Conservation (phyloP, 2,888 invertebrate species). For the Priocnemis perturbator region DNA sequence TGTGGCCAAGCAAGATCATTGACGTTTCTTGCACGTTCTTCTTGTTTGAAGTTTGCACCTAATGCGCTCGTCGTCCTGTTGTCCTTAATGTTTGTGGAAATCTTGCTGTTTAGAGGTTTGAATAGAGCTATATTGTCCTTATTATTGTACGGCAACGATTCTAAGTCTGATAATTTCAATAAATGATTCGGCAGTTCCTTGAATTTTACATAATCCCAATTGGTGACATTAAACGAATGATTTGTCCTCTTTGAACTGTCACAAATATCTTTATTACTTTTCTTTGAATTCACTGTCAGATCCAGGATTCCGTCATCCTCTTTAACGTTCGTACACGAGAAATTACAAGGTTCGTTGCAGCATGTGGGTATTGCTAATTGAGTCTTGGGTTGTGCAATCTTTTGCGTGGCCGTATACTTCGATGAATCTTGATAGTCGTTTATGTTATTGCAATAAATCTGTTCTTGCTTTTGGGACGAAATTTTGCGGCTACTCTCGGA, state of each 20-base stretch:
- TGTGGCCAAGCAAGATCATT: no score
- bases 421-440: not conserved
- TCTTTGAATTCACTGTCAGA: slow-evolving; percentile 34
- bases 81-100: slow-evolving; percentile 25
- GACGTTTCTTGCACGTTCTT: slow-evolving; percentile 12
- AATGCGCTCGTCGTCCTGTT: slow-evolving; percentile 22
- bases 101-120: slow-evolving; percentile 22
- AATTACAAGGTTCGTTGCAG: slow-evolving; percentile 25
- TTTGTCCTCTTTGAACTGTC: slow-evolving; percentile 21
- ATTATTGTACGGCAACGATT: slow-evolving; percentile 37
- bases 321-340: slow-evolving; percentile 23
- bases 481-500: slow-evolving; percentile 17
- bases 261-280: slow-evolving; percentile 11
- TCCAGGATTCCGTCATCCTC: slow-evolving; percentile 42
- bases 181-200: slow-evolving; percentile 52
- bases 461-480: slow-evolving; percentile 18
- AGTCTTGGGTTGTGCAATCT: not conserved
- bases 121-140: slow-evolving; percentile 29
- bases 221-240: slow-evolving; percentile 45
- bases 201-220: slow-evolving; percentile 43
- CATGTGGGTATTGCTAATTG: slow-evolving; percentile 15
- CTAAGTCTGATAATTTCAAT: slow-evolving; percentile 49
- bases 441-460: slow-evolving; percentile 17
- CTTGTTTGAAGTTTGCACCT: slow-evolving; percentile 28
- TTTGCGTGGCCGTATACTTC: not conserved